Evolutionary conservation across 1,140 invertebrate genomes (phyloP).

Genomic region (Drosophila santomea): DNA sequence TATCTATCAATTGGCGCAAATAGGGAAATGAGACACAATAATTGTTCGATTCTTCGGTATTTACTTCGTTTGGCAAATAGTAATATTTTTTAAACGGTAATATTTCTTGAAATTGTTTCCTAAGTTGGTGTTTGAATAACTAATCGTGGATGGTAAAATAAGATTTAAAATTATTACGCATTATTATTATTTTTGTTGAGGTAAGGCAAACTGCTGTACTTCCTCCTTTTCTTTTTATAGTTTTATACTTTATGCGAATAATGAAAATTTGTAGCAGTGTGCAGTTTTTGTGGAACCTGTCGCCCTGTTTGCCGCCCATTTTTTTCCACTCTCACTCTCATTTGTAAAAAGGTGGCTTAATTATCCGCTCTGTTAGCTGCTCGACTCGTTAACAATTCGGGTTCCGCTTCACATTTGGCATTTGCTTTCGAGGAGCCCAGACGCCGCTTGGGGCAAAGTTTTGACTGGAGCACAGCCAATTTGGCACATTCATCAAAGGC

Average conservation of each 20-base stretch:
- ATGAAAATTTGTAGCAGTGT: background rate
- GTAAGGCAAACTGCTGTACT: too few species aligned
- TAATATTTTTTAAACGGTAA: too few species aligned
- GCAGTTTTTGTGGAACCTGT: conserved; percentile 20
- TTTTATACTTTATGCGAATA: background rate
- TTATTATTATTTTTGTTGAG: background rate
- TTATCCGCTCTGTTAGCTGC: conserved; percentile 50
- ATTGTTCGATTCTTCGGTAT: too few species aligned
- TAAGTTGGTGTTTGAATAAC: too few species aligned
- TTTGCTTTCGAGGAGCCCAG: conserved; percentile 34
- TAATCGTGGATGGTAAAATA: too few species aligned
- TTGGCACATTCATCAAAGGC: conserved; percentile 54
- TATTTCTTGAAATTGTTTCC: too few species aligned
- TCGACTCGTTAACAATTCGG: conserved; percentile 42
- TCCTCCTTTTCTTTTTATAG: too few species aligned
- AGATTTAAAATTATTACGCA: background rate
- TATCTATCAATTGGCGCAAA: too few species aligned
- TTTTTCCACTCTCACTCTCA: conserved; percentile 65
- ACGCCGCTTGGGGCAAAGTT: conserved; percentile 24
- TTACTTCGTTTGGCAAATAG: too few species aligned
- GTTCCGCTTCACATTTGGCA: conserved; percentile 66
- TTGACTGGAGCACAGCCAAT: conserved; percentile 20
- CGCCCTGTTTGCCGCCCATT: background rate
- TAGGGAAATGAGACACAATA: too few species aligned
- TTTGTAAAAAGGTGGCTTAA: conserved; percentile 52